Evolutionary conservation across 1,140 invertebrate species (phyloP), one percentile per base, ranked within the genome.

Genomic region (Orchestia grillus): DNA sequence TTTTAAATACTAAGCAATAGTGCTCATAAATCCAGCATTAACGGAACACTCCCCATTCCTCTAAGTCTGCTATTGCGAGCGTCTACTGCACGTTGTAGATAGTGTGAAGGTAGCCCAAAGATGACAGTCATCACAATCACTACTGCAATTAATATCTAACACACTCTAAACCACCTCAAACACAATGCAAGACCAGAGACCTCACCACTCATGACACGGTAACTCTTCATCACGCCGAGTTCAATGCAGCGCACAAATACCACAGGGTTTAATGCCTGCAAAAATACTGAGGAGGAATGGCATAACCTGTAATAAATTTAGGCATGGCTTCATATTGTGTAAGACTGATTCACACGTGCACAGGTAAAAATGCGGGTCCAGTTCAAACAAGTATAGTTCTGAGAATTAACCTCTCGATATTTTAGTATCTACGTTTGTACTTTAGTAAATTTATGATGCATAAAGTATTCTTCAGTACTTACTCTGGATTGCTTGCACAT

Each of bases 401-500:
- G 6, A 8, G 47, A 6, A 53, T 19, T 53, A n/a, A n/a, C 19
- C 47, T 53, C 47, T 8, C 19, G 47, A 6, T 53, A 53, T 53
- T 53, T 53, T 19, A 53, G 19, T 53, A 19, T n/a, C n/a, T n/a
- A n/a, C n/a, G n/a, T n/a, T n/a, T n/a, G n/a, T n/a, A n/a, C 47
- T 53, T 8, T 6, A 8, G 47, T 8, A 53, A 53, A 36, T 23
- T 77, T 23, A 77, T 77, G 36, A 77, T 19, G 11, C 62, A 23
- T 15, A 23, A 77, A 77, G 36, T 19, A 77, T 23, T 36, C 1
- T 19, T 53, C 96, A 44, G 95, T 87, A 98, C 98, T 98, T 97
- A 98, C 98, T 97, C 98, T 98, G 44, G 98, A 98, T 36, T 98
- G 98, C 98, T 99, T 99, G 97, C 99, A 99, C 97, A 99, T 98